These are phyloP conservation scores for Myiotriccus ornatus DNA, from an alignment of 2,797 vertebrate genomes.

Conservation along the genomic window DNA sequence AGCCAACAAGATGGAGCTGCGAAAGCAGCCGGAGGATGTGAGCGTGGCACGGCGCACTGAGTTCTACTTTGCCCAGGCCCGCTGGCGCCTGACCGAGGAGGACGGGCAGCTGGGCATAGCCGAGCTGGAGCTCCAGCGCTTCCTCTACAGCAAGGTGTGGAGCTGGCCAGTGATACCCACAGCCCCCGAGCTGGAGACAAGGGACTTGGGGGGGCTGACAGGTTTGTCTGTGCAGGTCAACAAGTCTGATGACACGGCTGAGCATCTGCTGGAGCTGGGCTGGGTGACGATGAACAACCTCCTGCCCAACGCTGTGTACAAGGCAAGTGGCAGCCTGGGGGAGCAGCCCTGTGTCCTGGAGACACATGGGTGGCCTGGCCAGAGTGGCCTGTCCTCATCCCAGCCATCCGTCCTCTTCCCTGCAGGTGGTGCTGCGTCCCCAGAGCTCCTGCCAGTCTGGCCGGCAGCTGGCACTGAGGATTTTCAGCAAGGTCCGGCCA, in stretches of 20 bases:
- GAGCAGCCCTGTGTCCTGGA: not conserved
- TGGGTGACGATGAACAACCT: constrained; percentile 99
- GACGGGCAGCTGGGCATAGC: constrained; percentile 98
- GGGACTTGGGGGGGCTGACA: rapidly evolving
- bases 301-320: constrained; percentile 93
- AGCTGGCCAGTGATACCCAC: not conserved
- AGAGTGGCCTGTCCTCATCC: not conserved
- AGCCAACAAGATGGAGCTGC: constrained; percentile 95
- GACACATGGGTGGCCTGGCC: not conserved
- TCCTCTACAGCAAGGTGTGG: constrained; percentile 96
- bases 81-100: constrained; percentile 96
- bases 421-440: constrained; percentile 92
- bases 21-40: constrained; percentile 93
- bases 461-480: constrained; percentile 93
- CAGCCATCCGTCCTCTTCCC: not conserved
- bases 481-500: constrained; percentile 98
- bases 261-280: constrained; percentile 95
- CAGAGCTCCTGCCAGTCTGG: constrained; percentile 91
- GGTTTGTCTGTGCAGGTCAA: constrained; percentile 81
- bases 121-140: constrained; percentile 94
- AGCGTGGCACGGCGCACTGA: constrained; percentile 94
- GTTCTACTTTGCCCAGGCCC: constrained; percentile 96
- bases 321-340: constrained; percentile 76
- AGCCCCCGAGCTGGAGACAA: rapidly evolving
- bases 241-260: constrained; percentile 96